Base-by-base conservation (phyloP, 1,140 invertebrate genomes). In the Pogonomyrmex barbatus region DNA sequence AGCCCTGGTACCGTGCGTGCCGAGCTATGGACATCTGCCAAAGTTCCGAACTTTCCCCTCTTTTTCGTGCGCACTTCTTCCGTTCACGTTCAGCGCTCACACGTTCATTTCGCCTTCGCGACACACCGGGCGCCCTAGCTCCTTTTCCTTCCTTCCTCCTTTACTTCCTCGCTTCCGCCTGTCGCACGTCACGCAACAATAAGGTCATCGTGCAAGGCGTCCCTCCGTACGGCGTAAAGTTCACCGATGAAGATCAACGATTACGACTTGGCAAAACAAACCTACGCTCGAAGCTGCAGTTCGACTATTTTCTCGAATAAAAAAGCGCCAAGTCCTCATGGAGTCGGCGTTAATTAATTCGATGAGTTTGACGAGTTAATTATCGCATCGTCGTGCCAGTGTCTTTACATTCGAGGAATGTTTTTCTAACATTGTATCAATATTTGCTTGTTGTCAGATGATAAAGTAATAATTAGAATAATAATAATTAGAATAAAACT, bases 181-280 rank as follows among this genome's bases (percentile, higher is more conserved):
- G 87, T 90, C 71, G 79, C 62, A 56, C 89, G 91, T 92, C 90
- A 89, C 87, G 90, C 90, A 90, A 92, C 89, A 91, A 89, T 92
- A 92, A 92, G 88, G 86, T 90, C 82, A 91, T 88, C 83, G 87
- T 65, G 88, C 83, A 62, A 50, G 52, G 77, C 82, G 83, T 89
- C 54, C 88, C 63, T 75, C 33, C 14, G 77, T 54, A n/a, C 52
- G 56, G 24, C 5, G 2, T n/a, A 47, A 81, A 60, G 65, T 10
- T n/a, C 33, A 14, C 47, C 47, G 17, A 1, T 14, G 47, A n/a
- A 68, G 47, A 52, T 67, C 77, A 9, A 17, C 12, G n/a, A 68
- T 68, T 81, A 68, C 39, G 65, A 54, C 24, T 68, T 14, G 77
- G 12, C 63, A 36, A 81, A 70, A 70, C 63, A 70, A 78, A 78